Evolutionary conservation across 2,888 invertebrate genomes (phyloP), one percentile per base, ranked within the genome.

Genomic region (Mimas tiliae): DNA sequence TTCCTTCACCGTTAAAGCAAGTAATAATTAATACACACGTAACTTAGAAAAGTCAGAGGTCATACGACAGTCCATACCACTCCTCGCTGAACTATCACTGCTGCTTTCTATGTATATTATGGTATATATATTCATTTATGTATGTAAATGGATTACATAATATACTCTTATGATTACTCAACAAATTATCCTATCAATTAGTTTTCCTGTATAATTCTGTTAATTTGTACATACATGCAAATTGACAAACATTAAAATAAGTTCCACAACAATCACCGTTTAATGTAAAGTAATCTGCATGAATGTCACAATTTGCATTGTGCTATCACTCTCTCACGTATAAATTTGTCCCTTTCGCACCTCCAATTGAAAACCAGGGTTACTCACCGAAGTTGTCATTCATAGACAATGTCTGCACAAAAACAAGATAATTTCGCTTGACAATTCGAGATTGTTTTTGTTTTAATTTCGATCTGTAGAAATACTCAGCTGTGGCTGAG

Each of bases 371-470:
- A 42, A 58, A 42, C 58, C 19, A 38, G 42, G 19, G 19, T 58
- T 38, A 12, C 38, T 34, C 9, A 42, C 38, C 38, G 38, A 42
- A 42, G 38, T 42, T 38, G 11, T 11, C 38, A 19, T 55, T 38
- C 38, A 55, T 58, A n/a, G 42, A 58, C 58, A 12, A 11, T 34
- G 53, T 53, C 53, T 53, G 53, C 58, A 16, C 58, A 38, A 38
- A 58, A 42, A 58, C 58, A 38, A 19, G 19, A 42, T 58, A 38
- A 58, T 58, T 58, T 42, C 38, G 38, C 58, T 38, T 58, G 38
- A 42, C 58, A 19, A 6, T 58, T 27, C n/a, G 14, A 53, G 34
- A 58, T 58, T 58, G 58, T 58, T 58, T 19, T 42, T 34, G 42
- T 42, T 58, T 58, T 58, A 42, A 58, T 58, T 58, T 38, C 19